phyloP scores from a whole-genome alignment of 2,888 invertebrate genomes.

The Zele albiditarsus region DNA sequence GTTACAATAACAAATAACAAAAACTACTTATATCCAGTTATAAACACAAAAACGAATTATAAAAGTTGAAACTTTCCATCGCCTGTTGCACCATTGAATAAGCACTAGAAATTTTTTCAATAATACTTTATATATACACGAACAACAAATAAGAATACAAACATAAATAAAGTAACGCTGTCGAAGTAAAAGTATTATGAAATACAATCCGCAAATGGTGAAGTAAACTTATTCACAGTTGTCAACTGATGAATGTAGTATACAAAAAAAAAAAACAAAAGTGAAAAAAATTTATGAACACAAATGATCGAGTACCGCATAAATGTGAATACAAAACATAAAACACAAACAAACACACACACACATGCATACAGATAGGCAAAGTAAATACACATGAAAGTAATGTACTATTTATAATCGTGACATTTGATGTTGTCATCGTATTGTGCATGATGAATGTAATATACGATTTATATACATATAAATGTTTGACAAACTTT shows the following conservation, averaged over 20 bases:
- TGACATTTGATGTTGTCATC: constrained; percentile 16
- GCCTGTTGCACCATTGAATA: constrained; percentile 26
- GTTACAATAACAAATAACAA: neutral
- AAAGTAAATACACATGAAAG: constrained; percentile 13
- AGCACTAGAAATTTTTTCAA: constrained; percentile 13
- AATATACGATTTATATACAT: neutral
- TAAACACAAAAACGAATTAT: neutral
- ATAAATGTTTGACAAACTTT: constrained; percentile 4
- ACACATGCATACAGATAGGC: neutral
- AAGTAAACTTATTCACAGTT: neutral
- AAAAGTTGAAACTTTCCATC: constrained; percentile 20
- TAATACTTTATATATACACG: neutral
- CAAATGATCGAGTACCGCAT: no score
- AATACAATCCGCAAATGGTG: neutral
- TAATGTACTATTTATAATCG: neutral
- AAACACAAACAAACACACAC: neutral
- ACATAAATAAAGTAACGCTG: neutral
- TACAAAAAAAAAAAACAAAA: neutral
- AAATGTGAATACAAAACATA: no score
- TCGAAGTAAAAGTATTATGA: neutral
- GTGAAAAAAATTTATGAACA: neutral
- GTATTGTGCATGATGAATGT: neutral
- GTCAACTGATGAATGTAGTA: neutral
- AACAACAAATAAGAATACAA: neutral
- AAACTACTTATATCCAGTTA: neutral